Conservation (phyloP, 2,888 invertebrate species). For the Archaeoteleia sp. region DNA sequence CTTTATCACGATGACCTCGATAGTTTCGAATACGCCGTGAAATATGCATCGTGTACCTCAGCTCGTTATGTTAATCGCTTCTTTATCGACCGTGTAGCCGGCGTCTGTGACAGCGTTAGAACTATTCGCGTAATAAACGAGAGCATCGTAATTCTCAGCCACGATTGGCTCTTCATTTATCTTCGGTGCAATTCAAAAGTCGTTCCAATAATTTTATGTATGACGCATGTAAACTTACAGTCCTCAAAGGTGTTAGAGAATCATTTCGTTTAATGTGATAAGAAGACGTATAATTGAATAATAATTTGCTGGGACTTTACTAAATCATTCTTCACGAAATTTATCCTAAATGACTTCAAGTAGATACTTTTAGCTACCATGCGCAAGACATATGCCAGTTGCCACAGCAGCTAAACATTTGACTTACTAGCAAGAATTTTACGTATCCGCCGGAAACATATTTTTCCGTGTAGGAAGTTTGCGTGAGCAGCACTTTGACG, state of each 20-base stretch:
- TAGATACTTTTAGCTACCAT: too few species aligned
- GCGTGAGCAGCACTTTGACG: too few species aligned
- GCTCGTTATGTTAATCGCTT: conserved; percentile 67
- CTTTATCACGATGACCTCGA: conserved; percentile 62
- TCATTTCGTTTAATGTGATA: too few species aligned
- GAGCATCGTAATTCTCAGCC: conserved; percentile 49
- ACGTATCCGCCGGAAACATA: too few species aligned
- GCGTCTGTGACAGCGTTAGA: conserved; percentile 43
- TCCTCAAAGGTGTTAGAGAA: conserved; percentile 12
- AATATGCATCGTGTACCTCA: conserved; percentile 54
- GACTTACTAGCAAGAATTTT: too few species aligned
- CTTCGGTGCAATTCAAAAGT: conserved; percentile 30
- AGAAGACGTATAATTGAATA: too few species aligned
- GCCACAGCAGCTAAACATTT: too few species aligned
- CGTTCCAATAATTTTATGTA: conserved; percentile 18
- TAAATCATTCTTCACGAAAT: too few species aligned
- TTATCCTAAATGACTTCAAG: too few species aligned
- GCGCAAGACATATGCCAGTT: too few species aligned
- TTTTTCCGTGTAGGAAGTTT: too few species aligned
- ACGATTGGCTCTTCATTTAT: conserved; percentile 49
- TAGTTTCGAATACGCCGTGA: conserved; percentile 56
- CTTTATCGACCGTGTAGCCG: conserved; percentile 59
- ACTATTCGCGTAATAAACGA: conserved; percentile 50
- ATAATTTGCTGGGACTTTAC: too few species aligned
- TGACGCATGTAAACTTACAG: conserved; percentile 21